phyloP scores from a whole-genome alignment of 2,888 invertebrate species.

The Galeruca laticollis region DNA sequence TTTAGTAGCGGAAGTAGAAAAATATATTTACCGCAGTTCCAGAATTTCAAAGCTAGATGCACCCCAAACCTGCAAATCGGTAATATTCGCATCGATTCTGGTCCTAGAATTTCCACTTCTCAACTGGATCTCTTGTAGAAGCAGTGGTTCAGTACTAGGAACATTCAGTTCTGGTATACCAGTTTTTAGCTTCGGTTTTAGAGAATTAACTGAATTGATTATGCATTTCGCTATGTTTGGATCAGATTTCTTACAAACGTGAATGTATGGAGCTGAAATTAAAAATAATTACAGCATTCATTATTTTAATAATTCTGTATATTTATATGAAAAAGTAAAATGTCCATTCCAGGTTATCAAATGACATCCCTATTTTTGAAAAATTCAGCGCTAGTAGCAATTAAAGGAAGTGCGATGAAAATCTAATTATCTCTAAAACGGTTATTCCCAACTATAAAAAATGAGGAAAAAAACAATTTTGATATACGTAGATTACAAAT shows the following conservation, averaged over 20 bases:
- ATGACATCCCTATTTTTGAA: no score
- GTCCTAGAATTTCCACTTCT: slow-evolving; percentile 60
- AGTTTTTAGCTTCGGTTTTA: slow-evolving; percentile 60
- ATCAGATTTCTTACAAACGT: slow-evolving; percentile 60
- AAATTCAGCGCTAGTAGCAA: no score
- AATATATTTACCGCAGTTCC: slow-evolving; percentile 68
- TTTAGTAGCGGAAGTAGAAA: background rate
- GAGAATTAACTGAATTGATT: slow-evolving; percentile 59
- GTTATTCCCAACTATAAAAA: no score
- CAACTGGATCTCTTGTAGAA: slow-evolving; percentile 56
- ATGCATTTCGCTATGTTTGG: slow-evolving; percentile 63
- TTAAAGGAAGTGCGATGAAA: no score
- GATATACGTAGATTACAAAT: no score
- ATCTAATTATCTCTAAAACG: no score
- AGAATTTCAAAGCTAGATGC: slow-evolving; percentile 73
- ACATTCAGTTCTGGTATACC: slow-evolving; percentile 70
- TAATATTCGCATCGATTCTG: slow-evolving; percentile 72
- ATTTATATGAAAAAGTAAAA: background rate
- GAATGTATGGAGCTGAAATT: slow-evolving; percentile 61
- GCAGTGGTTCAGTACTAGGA: slow-evolving; percentile 70
- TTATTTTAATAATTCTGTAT: no score
- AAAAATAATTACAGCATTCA: background rate
- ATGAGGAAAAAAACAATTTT: no score
- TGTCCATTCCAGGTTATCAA: no score
- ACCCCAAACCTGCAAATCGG: slow-evolving; percentile 72